Base-by-base conservation (phyloP, 2,113 vertebrate genomes). In the Cynocephalus volans region DNA sequence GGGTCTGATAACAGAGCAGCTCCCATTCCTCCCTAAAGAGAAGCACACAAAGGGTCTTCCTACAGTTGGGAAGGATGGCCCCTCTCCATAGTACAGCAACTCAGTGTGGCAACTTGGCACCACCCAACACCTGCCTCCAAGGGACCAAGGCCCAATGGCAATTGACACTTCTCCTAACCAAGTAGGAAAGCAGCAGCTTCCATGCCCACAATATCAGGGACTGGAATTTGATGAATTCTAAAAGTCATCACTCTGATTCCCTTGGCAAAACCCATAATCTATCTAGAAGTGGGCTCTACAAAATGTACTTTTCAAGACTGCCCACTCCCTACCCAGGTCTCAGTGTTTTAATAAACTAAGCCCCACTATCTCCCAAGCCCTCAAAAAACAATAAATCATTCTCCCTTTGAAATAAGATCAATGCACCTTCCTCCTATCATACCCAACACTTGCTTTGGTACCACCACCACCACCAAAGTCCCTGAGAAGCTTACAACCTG, bases 11-110 rank as follows among this genome's bases (percentile, higher is more conserved):
- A 98, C n/a, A 99, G 99, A 21, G 99, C 99, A 72, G 99, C 99
- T 98, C 99, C 99, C 99, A 99, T 99, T 70, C 99, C 99, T 67
- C 99, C 99, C 99, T 99, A 96, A 45, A 64, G 85, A 97, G 96
- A 98, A 3, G 95, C 4, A 56, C 5, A 96, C 15, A 12, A 24
- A 97, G 50, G 28, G 45, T 60, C 36, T 92, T 90, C 64, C 83
- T 52, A 81, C 0, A 54, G 58, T 36, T 80, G 17, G 58, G 77
- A 48, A 65, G 2, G 8, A 64, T 1, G 15, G 69, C 24, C n/a
- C n/a, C 60, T 48, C n/a, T n/a, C 58, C 15, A 0, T 4, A 3
- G 31, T 17, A 65, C 5, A 26, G 62, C 88, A 95, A 85, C 4
- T 21, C 14, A 33, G 12, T 48, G 3, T 64, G 58, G 28, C 41